Base-by-base conservation (phyloP, 2,797 vertebrate genomes). In the Hyperoplus immaculatus region DNA sequence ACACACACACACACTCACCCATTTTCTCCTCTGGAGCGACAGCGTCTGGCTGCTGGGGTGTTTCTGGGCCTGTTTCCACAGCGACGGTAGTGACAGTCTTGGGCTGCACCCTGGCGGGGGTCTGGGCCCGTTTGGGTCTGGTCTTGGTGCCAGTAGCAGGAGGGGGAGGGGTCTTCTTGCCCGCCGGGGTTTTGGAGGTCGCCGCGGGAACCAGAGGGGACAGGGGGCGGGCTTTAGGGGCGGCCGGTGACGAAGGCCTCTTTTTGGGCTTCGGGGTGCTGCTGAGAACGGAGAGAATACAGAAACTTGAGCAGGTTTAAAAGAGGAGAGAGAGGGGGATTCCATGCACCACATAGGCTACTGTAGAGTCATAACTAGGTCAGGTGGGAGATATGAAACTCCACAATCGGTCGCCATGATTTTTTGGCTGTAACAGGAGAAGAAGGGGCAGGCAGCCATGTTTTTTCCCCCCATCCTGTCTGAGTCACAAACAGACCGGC, bases 191-290 rank as follows among this genome's bases (percentile, higher is more conserved):
- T 76, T 91, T 95, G 47, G 92, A 73, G 41, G 93, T 65, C 0
- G 60, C 47, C 0, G 78, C 79, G 0, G 92, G 87, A 38, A 91
- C 92, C 71, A 94, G 79, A 6, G 97, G 97, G 15, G 97, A 97
- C 0, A 97, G 87, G 0, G 96, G 96, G 11, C 95, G 95, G 56
- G 93, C 94, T 83, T 94, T 97, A 61, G 96, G 92, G 4, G 95
- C 89, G 0, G 95, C 96, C 0, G 97, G 97, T 1, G 97, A 98
- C 0, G 96, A 93, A 42, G 96, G 95, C 81, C 96, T 95, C 74
- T 95, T 96, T 91, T 94, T 97, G 80, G 92, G 89, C 84, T 95
- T 95, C 0, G 94, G 92, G 63, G 96, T 95, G 88, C 92, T 92
- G 77, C 80, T 76, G 78, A 45, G 63, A 12, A 69, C n/a, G 47